Conservation (phyloP, 2,888 invertebrate genomes). For the Hydraecia micacea region DNA sequence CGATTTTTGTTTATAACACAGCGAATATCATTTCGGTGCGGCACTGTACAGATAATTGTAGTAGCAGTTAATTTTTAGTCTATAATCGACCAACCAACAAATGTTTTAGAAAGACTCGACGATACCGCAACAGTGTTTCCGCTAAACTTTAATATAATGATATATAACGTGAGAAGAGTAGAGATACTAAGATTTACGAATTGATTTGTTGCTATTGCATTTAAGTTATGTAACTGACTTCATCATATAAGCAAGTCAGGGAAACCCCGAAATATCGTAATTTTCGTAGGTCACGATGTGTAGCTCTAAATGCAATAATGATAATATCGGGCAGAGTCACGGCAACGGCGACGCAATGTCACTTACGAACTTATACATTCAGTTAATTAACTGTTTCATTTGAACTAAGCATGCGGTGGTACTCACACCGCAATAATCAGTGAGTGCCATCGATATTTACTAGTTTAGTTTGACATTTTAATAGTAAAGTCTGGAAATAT, state of each 20-base stretch:
- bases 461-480: neutral
- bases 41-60: conserved; percentile 60
- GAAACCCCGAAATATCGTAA: conserved; percentile 12
- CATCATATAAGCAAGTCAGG: conserved; percentile 13
- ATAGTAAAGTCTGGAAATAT: neutral
- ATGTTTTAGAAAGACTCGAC: conserved; percentile 63
- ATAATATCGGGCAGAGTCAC: conserved; percentile 47
- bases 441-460: conserved; percentile 7
- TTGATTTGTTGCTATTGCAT: conserved; percentile 71
- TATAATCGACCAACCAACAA: conserved; percentile 57
- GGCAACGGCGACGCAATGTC: conserved; percentile 38
- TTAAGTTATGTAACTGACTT: conserved; percentile 54
- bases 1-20: conserved; percentile 63
- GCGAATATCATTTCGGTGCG: conserved; percentile 53
- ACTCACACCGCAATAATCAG: conserved; percentile 28
- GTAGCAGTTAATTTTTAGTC: conserved; percentile 49
- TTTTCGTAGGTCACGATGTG: conserved; percentile 16
- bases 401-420: neutral
- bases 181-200: conserved; percentile 72
- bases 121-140: conserved; percentile 75
- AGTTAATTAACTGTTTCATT: neutral
- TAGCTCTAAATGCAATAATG: conserved; percentile 59
- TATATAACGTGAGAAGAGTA: conserved; percentile 73
- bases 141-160: conserved; percentile 73
- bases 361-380: conserved; percentile 55